A percentile compares a stretch with the other conserved stretches of the same genome.
phyloP scores from a whole-genome alignment of 2,888 invertebrate genomes.

The Lissonota sp. region DNA sequence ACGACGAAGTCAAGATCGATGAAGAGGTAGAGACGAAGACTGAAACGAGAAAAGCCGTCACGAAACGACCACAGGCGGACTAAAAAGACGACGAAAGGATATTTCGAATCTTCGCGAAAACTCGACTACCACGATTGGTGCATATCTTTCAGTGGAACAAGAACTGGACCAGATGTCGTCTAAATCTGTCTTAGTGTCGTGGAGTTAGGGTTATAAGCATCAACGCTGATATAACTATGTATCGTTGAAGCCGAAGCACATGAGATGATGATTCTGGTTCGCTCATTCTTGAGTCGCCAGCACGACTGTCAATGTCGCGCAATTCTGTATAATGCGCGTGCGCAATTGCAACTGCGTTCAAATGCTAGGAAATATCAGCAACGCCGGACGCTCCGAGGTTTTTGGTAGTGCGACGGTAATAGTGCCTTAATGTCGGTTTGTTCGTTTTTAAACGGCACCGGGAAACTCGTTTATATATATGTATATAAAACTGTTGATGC shows the following conservation, averaged over 20 bases:
- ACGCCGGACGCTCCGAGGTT: background rate
- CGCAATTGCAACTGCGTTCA: slow-evolving; percentile 6
- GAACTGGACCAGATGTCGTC: slow-evolving; percentile 78
- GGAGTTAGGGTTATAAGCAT: slow-evolving; percentile 28
- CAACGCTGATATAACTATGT: slow-evolving; percentile 15
- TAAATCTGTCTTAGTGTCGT: slow-evolving; percentile 74
- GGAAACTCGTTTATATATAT: slow-evolving; percentile 13
- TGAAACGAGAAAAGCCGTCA: slow-evolving; percentile 14
- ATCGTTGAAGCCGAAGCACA: background rate
- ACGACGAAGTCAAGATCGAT: slow-evolving; percentile 8
- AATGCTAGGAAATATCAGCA: slow-evolving; percentile 11
- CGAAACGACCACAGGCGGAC: background rate
- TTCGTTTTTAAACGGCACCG: slow-evolving; percentile 26
- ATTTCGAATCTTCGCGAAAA: slow-evolving; percentile 39
- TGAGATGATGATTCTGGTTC: slow-evolving; percentile 36
- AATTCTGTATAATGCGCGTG: slow-evolving; percentile 20
- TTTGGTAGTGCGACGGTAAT: background rate
- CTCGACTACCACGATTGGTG: slow-evolving; percentile 36
- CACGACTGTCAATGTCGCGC: slow-evolving; percentile 56
- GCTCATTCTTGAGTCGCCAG: slow-evolving; percentile 42
- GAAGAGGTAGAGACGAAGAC: slow-evolving; percentile 5
- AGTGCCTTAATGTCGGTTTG: slow-evolving; percentile 9
- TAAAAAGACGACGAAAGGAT: slow-evolving; percentile 7
- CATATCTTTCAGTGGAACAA: slow-evolving; percentile 64
- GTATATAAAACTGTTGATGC: slow-evolving; percentile 31